phyloP scores from a whole-genome alignment of 1,140 invertebrate species.

The Drosophila pallidifrons region DNA sequence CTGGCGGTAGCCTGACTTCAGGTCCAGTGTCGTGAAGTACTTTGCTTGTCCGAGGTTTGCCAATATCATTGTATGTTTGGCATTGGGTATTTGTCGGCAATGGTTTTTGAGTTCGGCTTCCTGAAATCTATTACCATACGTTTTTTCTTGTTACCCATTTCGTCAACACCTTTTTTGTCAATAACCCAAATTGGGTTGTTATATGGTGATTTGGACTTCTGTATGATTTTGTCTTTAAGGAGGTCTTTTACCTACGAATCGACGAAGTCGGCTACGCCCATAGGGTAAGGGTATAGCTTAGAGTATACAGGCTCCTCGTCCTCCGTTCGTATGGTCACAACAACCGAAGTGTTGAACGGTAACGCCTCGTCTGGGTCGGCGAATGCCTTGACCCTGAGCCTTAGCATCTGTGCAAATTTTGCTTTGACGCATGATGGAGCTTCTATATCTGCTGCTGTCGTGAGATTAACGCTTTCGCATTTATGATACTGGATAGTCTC shows the following conservation, averaged over 20 bases:
- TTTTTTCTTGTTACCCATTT: not conserved
- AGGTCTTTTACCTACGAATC: not conserved
- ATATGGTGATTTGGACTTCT: not conserved
- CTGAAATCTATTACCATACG: no score
- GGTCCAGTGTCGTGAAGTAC: no score
- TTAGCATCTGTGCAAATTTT: no score
- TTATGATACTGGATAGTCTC: not conserved
- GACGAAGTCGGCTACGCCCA: slow-evolving; percentile 13
- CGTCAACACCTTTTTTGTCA: slow-evolving; percentile 1
- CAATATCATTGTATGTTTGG: not conserved
- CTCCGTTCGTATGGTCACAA: not conserved
- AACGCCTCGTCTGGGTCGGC: slow-evolving; percentile 2
- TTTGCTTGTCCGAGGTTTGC: not conserved
- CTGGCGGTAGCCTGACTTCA: not conserved
- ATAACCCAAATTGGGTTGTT: not conserved
- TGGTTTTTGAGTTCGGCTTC: not conserved
- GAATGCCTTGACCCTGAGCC: slow-evolving; percentile 1
- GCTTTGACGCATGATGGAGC: not conserved
- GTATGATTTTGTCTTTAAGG: not conserved
- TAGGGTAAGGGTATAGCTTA: not conserved
- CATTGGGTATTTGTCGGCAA: not conserved
- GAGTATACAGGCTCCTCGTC: not conserved
- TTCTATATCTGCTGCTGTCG: not conserved
- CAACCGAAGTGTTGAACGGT: not conserved
- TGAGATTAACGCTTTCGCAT: slow-evolving; percentile 2